These are phyloP conservation scores for Bradypodion pumilum DNA, from an alignment of 2,797 vertebrate genomes.

Conservation along the genomic window DNA sequence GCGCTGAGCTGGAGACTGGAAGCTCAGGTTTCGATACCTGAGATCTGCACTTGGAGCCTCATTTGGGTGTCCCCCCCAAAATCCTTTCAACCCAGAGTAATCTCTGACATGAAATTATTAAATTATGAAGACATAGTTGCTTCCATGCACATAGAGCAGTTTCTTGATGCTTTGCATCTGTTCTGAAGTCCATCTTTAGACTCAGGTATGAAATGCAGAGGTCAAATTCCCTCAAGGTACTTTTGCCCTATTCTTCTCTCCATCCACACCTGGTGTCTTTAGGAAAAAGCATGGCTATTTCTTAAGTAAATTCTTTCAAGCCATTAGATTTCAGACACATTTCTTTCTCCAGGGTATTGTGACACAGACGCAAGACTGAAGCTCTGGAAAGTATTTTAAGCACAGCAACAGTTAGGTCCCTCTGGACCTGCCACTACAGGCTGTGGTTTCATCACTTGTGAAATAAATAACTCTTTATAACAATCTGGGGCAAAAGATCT, in stretches of 20 bases:
- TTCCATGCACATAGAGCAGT: background rate
- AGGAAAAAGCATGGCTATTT: constrained; percentile 49
- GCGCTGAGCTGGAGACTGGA: too few species aligned
- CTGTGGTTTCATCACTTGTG: constrained; percentile 37
- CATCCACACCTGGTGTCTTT: constrained; percentile 18
- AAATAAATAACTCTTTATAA: constrained; percentile 45
- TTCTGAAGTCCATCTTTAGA: background rate
- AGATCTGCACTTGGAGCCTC: too few species aligned
- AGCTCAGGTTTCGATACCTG: too few species aligned
- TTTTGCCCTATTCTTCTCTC: background rate
- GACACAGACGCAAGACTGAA: constrained; percentile 50
- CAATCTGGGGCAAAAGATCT: constrained; percentile 25
- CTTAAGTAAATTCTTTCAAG: constrained; percentile 31
- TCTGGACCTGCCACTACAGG: constrained; percentile 23
- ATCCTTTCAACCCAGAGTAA: too few species aligned
- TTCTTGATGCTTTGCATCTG: background rate
- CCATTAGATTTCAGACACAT: constrained; percentile 31
- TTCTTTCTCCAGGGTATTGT: constrained; percentile 44
- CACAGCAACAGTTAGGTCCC: constrained; percentile 1
- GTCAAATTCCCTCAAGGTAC: background rate
- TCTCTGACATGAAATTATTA: too few species aligned
- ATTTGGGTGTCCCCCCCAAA: too few species aligned
- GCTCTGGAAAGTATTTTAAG: constrained; percentile 37
- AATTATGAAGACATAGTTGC: background rate
- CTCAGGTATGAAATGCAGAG: background rate